Conservation (phyloP, 2,888 invertebrate genomes). For the Thysanoteuthis rhombus region DNA sequence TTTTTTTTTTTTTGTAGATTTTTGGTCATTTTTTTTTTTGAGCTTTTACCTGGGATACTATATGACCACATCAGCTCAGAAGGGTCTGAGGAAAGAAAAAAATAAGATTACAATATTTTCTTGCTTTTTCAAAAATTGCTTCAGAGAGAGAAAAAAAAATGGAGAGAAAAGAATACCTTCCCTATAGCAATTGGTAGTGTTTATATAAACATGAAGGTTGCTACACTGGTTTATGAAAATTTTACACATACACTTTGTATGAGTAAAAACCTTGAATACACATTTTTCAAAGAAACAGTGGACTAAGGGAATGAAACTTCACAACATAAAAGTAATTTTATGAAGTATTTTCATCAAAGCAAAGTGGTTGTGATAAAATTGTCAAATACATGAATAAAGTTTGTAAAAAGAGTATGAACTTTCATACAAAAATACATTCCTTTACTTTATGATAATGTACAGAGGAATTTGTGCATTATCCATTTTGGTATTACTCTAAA, state of each 20-base stretch:
- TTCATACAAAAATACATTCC: too few species aligned
- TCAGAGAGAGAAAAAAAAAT: neutral
- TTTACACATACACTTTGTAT: neutral
- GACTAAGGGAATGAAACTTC: neutral
- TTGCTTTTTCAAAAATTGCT: neutral
- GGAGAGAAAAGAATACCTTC: neutral
- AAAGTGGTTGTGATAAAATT: neutral
- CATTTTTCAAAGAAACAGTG: neutral
- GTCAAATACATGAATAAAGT: neutral
- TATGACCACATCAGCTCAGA: slow-evolving; percentile 54
- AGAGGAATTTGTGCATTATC: too few species aligned
- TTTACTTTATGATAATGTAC: too few species aligned
- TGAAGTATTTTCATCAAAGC: neutral
- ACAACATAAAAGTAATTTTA: neutral
- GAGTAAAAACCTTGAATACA: neutral
- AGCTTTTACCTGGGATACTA: slow-evolving; percentile 50
- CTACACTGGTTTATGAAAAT: neutral
- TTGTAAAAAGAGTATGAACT: too few species aligned
- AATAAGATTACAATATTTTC: neutral
- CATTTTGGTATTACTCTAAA: too few species aligned
- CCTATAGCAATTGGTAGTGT: neutral
- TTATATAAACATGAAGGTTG: neutral
- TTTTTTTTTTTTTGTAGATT: neutral
- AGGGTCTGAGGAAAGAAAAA: slow-evolving; percentile 46
- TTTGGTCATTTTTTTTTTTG: neutral